phyloP scores from a whole-genome alignment of 2,888 invertebrate genomes.

The Acronicta psi region DNA sequence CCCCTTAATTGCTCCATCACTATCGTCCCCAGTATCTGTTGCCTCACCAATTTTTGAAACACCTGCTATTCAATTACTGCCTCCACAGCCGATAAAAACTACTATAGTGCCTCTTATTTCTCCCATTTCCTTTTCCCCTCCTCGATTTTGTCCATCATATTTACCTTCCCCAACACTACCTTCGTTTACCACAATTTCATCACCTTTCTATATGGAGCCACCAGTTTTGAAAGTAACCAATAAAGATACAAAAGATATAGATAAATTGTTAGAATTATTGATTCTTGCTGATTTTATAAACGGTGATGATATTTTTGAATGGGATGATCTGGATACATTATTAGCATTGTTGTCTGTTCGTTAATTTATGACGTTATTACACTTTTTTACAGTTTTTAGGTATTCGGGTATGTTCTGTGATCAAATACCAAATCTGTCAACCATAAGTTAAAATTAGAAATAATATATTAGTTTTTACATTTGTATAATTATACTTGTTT shows the following conservation, averaged over 20 bases:
- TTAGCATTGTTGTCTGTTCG: slow-evolving; percentile 22
- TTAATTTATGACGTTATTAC: slow-evolving; percentile 1
- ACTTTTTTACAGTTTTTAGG: too few relatives aligned
- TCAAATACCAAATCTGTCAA: too few relatives aligned
- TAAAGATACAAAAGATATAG: slow-evolving; percentile 18
- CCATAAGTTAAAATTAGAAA: background rate
- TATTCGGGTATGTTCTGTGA: too few relatives aligned
- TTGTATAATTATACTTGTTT: slow-evolving; percentile 18
- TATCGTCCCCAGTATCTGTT: background rate
- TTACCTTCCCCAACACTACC: slow-evolving; percentile 46
- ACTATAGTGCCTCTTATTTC: slow-evolving; percentile 6
- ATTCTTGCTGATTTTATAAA: slow-evolving; percentile 39
- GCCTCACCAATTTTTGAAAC: slow-evolving; percentile 1
- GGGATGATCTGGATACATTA: slow-evolving; percentile 35
- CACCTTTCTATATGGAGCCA: slow-evolving; percentile 15
- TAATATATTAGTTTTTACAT: slow-evolving; percentile 8
- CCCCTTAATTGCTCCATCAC: background rate
- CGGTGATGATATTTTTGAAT: slow-evolving; percentile 29
- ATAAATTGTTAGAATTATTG: slow-evolving; percentile 33
- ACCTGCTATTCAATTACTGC: background rate
- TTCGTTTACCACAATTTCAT: slow-evolving; percentile 4
- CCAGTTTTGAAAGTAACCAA: slow-evolving; percentile 18
- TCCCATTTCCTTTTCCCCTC: slow-evolving; percentile 7
- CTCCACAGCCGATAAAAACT: background rate
- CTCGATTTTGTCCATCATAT: slow-evolving; percentile 21